A percentile compares a stretch with the other conserved stretches of the same genome.
Evolutionary conservation across 2,888 invertebrate genomes (phyloP).

Genomic region (Phyllotreta striolata): DNA sequence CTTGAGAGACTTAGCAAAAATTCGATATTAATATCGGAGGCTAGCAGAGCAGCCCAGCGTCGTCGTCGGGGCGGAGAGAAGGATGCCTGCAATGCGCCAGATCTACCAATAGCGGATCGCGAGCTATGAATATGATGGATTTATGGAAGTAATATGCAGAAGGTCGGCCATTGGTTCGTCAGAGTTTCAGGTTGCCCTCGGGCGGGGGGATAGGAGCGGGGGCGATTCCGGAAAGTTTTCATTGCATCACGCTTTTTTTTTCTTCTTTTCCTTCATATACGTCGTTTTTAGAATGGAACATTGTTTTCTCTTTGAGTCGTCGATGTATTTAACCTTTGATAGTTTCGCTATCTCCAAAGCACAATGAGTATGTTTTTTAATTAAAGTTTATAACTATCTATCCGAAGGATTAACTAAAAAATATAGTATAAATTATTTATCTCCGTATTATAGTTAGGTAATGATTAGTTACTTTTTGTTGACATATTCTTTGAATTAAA

Average conservation of each 20-base stretch:
- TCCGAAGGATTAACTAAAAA: too few relatives aligned
- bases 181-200: constrained; percentile 24
- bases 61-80: constrained; percentile 52
- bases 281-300: constrained; percentile 5
- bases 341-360: background rate
- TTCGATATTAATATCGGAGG: constrained; percentile 83
- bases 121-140: constrained; percentile 65
- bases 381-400: too few relatives aligned
- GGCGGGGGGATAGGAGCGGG: constrained; percentile 20
- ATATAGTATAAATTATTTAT: too few relatives aligned
- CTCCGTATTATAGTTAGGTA: too few relatives aligned
- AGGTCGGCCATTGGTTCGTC: constrained; percentile 72
- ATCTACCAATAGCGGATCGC: constrained; percentile 54
- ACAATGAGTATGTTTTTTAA: too few relatives aligned
- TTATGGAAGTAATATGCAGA: constrained; percentile 84
- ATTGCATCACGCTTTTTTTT: constrained; percentile 27
- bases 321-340: background rate
- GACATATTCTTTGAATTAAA: too few relatives aligned
- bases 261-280: constrained; percentile 16
- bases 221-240: constrained; percentile 25
- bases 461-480: too few relatives aligned
- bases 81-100: constrained; percentile 57
- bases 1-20: constrained; percentile 66
- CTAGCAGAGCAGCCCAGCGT: constrained; percentile 63
- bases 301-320: constrained; percentile 10